phyloP scores from a whole-genome alignment of 2,797 vertebrate species.

The Neopelma chrysocephalum region DNA sequence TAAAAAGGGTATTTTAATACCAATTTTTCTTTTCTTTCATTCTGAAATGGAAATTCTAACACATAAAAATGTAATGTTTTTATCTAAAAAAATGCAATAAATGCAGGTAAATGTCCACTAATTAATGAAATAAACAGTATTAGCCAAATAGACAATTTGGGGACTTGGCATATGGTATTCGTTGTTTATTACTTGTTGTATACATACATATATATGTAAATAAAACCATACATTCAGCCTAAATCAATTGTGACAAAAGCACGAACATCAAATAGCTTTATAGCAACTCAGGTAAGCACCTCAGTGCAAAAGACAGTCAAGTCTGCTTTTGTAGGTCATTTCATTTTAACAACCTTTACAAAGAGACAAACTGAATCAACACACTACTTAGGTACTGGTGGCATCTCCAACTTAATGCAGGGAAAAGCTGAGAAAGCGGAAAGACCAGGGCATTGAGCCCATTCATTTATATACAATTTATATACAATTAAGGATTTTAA shows the following conservation, averaged over 20 bases:
- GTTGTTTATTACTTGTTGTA: background rate
- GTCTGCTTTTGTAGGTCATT: background rate
- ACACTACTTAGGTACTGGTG: background rate
- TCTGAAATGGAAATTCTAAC: background rate
- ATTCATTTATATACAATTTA: background rate
- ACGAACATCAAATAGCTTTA: background rate
- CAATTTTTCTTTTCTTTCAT: background rate
- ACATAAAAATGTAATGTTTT: background rate
- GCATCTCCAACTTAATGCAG: background rate
- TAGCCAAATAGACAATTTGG: background rate
- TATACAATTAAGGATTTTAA: background rate
- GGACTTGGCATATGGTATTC: background rate
- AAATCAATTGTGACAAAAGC: background rate
- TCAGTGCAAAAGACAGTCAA: background rate
- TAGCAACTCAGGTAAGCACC: background rate
- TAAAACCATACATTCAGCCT: background rate
- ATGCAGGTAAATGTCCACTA: background rate
- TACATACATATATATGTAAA: background rate
- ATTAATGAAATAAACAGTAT: background rate
- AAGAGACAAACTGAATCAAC: background rate
- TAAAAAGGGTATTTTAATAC: slow-evolving; percentile 19
- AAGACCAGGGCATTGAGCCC: background rate
- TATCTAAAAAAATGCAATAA: background rate
- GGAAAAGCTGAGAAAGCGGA: background rate
- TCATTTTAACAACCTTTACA: background rate